Evolutionary conservation across 2,113 vertebrate species (phyloP).

Genomic region (Triplophysa rosa): DNA sequence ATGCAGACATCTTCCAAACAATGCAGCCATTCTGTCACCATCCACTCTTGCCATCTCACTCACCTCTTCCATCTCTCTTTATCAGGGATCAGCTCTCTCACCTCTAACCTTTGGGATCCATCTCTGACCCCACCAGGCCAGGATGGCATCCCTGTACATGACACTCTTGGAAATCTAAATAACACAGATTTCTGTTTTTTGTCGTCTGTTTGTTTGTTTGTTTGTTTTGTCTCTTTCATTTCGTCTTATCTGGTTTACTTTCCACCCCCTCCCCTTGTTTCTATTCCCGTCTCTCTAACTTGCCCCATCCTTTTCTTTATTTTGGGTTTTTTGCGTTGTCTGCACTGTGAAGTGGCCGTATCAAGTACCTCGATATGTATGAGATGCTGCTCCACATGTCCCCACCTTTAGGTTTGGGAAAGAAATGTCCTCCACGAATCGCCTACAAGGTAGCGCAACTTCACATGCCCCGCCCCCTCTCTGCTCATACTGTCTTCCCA

Average conservation of each 20-base stretch:
- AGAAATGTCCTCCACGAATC: constrained; percentile 97
- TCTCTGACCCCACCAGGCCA: constrained; percentile 62
- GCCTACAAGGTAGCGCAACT: constrained; percentile 95
- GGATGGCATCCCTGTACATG: constrained; percentile 74
- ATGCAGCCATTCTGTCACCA: constrained; percentile 71
- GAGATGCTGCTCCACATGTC: constrained; percentile 99
- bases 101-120: constrained; percentile 66
- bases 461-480: constrained; percentile 39
- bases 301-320: constrained; percentile 63
- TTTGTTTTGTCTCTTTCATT: constrained; percentile 16
- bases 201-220: constrained; percentile 46
- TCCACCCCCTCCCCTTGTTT: constrained; percentile 51
- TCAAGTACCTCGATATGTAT: constrained; percentile 99
- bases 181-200: constrained; percentile 85
- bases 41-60: constrained; percentile 67
- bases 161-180: constrained; percentile 78
- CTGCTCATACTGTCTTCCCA: constrained; percentile 59
- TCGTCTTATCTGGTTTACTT: constrained; percentile 69
- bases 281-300: constrained; percentile 63
- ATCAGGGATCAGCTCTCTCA: constrained; percentile 63
- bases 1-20: constrained; percentile 61
- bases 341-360: constrained; percentile 87
- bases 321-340: constrained; percentile 59
- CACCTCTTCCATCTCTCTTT: constrained; percentile 50
- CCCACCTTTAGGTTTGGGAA: constrained; percentile 98